These are phyloP conservation scores for Corbicula japonica DNA, from an alignment of 2,888 invertebrate genomes.

Conservation along the genomic window DNA sequence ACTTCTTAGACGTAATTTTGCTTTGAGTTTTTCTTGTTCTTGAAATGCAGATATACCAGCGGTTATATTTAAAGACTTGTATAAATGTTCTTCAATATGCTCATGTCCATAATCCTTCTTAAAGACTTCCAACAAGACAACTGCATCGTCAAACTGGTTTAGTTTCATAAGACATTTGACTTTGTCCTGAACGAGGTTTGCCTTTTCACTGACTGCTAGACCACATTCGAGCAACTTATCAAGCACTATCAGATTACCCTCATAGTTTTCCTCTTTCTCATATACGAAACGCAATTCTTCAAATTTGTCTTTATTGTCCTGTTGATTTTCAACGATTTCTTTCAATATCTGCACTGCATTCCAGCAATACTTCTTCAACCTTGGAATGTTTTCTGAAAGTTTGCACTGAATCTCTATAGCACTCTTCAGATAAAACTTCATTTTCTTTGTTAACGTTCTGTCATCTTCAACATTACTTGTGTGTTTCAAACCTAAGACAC, in stretches of 20 bases:
- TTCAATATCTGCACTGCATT: neutral
- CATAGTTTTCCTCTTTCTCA: neutral
- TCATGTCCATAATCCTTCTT: too few relatives aligned
- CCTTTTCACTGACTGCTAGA: neutral
- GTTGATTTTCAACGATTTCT: neutral
- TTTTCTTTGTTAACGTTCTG: too few relatives aligned
- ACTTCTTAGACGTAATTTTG: neutral
- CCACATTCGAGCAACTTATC: neutral
- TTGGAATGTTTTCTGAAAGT: neutral
- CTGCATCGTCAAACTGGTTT: neutral
- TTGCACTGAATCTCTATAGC: neutral
- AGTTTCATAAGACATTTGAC: neutral
- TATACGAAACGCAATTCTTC: neutral
- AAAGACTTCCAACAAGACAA: too few relatives aligned
- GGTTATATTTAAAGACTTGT: too few relatives aligned
- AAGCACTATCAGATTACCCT: neutral
- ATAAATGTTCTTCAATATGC: too few relatives aligned
- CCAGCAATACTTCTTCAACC: neutral
- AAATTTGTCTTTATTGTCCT: neutral
- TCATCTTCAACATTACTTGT: too few relatives aligned
- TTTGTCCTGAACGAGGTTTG: neutral
- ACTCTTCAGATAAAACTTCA: neutral
- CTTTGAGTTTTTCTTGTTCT: neutral
- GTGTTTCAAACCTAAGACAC: too few relatives aligned
- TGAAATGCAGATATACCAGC: neutral